phyloP scores from a whole-genome alignment of 2,888 invertebrate species.

The Sminthurides aquaticus region DNA sequence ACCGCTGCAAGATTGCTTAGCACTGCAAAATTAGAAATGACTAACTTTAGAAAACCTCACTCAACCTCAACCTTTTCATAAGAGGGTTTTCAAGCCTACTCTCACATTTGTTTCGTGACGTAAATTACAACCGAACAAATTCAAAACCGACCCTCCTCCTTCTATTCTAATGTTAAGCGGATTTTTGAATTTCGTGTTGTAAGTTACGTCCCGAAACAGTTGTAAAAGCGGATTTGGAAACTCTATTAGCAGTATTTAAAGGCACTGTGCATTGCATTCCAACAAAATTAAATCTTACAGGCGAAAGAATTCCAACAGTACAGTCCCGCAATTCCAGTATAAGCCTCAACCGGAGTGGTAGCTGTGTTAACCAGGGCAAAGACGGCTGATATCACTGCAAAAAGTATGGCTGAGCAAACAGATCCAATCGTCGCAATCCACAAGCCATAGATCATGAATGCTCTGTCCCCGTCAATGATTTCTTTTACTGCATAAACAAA shows the following conservation, averaged over 20 bases:
- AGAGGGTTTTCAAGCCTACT: too few species aligned
- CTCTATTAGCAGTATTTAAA: too few species aligned
- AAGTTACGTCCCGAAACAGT: too few species aligned
- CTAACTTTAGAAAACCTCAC: not conserved
- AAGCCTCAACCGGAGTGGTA: slow-evolving; percentile 61
- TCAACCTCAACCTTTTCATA: not conserved
- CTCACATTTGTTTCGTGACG: too few species aligned
- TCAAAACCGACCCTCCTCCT: too few species aligned
- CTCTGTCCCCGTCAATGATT: slow-evolving; percentile 57
- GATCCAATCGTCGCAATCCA: slow-evolving; percentile 70
- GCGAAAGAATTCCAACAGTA: slow-evolving; percentile 70
- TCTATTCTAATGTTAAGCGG: too few species aligned
- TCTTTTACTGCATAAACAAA: slow-evolving; percentile 54
- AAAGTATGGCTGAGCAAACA: slow-evolving; percentile 61
- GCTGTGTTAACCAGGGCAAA: slow-evolving; percentile 74
- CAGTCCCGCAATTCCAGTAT: slow-evolving; percentile 62
- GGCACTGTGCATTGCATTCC: too few species aligned
- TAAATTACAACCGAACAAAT: too few species aligned
- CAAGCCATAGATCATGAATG: slow-evolving; percentile 61
- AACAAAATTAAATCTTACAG: slow-evolving; percentile 55
- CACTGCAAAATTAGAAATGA: slow-evolving; percentile 53
- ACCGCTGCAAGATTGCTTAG: slow-evolving; percentile 66
- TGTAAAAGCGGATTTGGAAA: too few species aligned
- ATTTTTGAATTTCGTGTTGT: too few species aligned
- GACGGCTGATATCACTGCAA: slow-evolving; percentile 56